Base-by-base conservation (phyloP, 1,140 invertebrate species). In the Leptopilina boulardi region DNA sequence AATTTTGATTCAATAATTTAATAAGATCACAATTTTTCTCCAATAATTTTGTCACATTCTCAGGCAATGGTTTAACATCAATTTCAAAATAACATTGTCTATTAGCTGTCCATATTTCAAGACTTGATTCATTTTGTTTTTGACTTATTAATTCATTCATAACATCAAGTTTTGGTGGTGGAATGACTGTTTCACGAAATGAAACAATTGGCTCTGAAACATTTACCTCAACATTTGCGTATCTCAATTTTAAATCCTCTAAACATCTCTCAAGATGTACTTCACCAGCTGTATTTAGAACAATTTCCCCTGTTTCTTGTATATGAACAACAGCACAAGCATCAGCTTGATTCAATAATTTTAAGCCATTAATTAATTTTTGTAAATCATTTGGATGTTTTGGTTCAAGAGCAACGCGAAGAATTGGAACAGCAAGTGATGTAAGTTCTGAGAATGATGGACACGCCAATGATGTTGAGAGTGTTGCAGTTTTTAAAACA, bases 211-310 rank as follows among this genome's bases (percentile, higher is more conserved):
- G 98, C 84, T 96, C 94, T 0, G 98, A 99, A 0, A 97, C 97
- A 81, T 95, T 95, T 10, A 99, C 92, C 47, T 97, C 94, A 75
- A 99, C 94, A 88, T 97, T 97, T 0, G 97, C 97, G 91, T 97
- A 98, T 82, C 94, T 93, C 66, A 92, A 91, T 83, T 93, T 93
- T 10, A 99, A 91, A 92, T 98, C 97, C 83, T 96, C 94, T 0
- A 98, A 86, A 92, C 99, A 99, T 83, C 98, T 95, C 87, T 99
- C 96, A 42, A 99, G 92, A 92, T 99, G 99, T 8, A 99, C 97
- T 92, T 99, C 98, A 0, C 99, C 99, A 9, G 98, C 96, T 0
- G 98, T 99, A 3, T 97, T 94, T n/a, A 99, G 92, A 1, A 99
- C 96, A 87, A 99, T 95, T 89, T 99, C 98, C 0, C 99, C 99